These are phyloP conservation scores for Tenthredo mesomela DNA, from an alignment of 2,888 invertebrate species.

Conservation along the genomic window DNA sequence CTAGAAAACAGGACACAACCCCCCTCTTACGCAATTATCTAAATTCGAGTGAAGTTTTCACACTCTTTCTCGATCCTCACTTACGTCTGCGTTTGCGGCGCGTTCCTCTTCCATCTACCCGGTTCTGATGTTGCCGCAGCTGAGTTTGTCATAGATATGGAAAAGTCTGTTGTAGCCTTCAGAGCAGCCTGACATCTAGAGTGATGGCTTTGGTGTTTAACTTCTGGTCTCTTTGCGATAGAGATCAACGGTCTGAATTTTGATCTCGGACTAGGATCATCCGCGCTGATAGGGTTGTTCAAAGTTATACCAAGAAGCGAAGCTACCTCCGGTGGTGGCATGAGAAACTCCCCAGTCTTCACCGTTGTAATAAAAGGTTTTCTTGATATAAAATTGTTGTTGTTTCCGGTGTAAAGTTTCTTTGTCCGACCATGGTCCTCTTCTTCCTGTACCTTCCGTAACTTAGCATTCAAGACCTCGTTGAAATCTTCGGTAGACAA, in stretches of 20 bases:
- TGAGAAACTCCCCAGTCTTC: slow-evolving; percentile 88
- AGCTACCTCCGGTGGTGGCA: slow-evolving; percentile 88
- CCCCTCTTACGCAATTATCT: slow-evolving; percentile 58
- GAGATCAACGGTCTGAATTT: slow-evolving; percentile 69
- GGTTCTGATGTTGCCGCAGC: slow-evolving; percentile 57
- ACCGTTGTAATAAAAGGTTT: slow-evolving; percentile 90
- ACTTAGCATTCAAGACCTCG: slow-evolving; percentile 86
- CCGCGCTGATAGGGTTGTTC: slow-evolving; percentile 73
- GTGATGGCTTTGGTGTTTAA: slow-evolving; percentile 72
- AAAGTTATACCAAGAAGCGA: slow-evolving; percentile 82
- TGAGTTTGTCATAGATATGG: slow-evolving; percentile 66
- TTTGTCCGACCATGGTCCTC: slow-evolving; percentile 72
- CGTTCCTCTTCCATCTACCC: slow-evolving; percentile 56
- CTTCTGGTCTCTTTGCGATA: slow-evolving; percentile 70
- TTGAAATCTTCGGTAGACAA: slow-evolving; percentile 81
- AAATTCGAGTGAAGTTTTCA: slow-evolving; percentile 20
- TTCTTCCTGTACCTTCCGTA: slow-evolving; percentile 85
- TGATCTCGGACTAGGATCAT: slow-evolving; percentile 63
- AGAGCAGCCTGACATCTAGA: slow-evolving; percentile 71
- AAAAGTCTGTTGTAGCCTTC: slow-evolving; percentile 73
- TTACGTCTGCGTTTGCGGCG: slow-evolving; percentile 60
- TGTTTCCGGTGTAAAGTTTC: slow-evolving; percentile 51
- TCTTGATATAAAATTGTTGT: slow-evolving; percentile 63
- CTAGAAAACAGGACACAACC: slow-evolving; percentile 69
- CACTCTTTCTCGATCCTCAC: slow-evolving; percentile 50